phyloP scores from a whole-genome alignment of 2,113 vertebrate species.

The Dendrocopos noguchii region DNA sequence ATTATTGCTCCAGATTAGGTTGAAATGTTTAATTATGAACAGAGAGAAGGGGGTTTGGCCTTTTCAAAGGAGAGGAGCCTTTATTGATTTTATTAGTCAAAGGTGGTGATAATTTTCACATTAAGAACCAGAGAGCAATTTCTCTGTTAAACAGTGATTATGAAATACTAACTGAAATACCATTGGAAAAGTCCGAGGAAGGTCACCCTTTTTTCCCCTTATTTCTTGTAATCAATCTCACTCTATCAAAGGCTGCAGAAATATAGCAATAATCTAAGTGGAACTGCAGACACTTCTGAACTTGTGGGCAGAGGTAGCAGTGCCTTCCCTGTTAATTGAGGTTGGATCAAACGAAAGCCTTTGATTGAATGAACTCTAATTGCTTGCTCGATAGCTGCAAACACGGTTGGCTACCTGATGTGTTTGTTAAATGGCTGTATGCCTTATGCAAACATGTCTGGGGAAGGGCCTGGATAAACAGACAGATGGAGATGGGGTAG shows the following conservation, averaged over 20 bases:
- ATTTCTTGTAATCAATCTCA: constrained; percentile 66
- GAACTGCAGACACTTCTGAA: constrained; percentile 51
- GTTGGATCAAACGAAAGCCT: constrained; percentile 47
- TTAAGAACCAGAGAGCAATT: constrained; percentile 65
- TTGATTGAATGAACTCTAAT: constrained; percentile 41
- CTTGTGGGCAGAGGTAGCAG: constrained; percentile 27
- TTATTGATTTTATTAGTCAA: constrained; percentile 79
- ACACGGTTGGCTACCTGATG: constrained; percentile 14
- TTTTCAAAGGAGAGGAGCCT: constrained; percentile 60
- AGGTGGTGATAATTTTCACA: constrained; percentile 73
- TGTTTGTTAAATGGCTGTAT: background rate
- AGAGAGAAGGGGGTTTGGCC: constrained; percentile 57
- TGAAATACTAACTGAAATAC: constrained; percentile 75
- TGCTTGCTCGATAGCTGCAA: constrained; percentile 25
- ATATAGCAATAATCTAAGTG: constrained; percentile 46
- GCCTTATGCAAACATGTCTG: background rate
- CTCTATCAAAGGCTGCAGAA: constrained; percentile 59
- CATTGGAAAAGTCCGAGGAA: constrained; percentile 30
- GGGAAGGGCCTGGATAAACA: background rate
- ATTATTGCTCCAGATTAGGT: constrained; percentile 58
- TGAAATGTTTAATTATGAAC: constrained; percentile 77
- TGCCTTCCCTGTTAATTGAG: constrained; percentile 52
- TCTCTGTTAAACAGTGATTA: constrained; percentile 73
- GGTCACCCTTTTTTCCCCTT: constrained; percentile 46
- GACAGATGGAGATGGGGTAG: background rate